Evolutionary conservation across 2,113 vertebrate species (phyloP).

Genomic region (Oncorhynchus tshawytscha): DNA sequence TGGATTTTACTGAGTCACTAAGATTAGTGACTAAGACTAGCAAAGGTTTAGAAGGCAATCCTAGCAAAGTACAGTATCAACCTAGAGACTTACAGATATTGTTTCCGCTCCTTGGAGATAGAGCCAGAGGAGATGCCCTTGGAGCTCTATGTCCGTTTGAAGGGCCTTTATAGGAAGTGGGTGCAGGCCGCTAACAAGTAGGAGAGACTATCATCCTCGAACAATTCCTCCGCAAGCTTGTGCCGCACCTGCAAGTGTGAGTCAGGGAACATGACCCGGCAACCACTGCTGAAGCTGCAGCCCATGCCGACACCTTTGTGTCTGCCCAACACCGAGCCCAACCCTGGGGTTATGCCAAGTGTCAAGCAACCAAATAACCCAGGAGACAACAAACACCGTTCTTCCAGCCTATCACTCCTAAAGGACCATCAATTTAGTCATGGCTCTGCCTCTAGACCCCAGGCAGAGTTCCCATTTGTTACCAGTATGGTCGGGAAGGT

Average conservation of each 20-base stretch:
- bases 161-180: conserved; percentile 23
- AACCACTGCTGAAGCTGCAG: conserved; percentile 14
- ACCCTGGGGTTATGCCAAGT: conserved; percentile 3
- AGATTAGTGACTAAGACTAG: background rate
- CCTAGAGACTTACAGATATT: conserved; percentile 6
- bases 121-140: background rate
- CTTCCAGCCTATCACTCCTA: background rate
- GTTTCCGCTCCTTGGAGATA: conserved; percentile 7
- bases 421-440: background rate
- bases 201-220: conserved; percentile 15
- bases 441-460: background rate
- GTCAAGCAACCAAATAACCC: conserved; percentile 2
- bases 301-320: conserved; percentile 17
- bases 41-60: conserved; percentile 12
- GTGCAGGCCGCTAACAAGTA: conserved; percentile 7
- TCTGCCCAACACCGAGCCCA: background rate
- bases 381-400: background rate
- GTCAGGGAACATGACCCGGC: conserved; percentile 15
- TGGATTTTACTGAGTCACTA: background rate
- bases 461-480: background rate
- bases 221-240: conserved; percentile 15
- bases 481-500: conserved; percentile 11
- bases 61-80: conserved; percentile 26
- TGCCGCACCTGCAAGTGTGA: conserved; percentile 21
- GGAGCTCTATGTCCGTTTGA: conserved; percentile 8